phyloP scores from a whole-genome alignment of 2,113 vertebrate genomes.

The Procavia capensis region DNA sequence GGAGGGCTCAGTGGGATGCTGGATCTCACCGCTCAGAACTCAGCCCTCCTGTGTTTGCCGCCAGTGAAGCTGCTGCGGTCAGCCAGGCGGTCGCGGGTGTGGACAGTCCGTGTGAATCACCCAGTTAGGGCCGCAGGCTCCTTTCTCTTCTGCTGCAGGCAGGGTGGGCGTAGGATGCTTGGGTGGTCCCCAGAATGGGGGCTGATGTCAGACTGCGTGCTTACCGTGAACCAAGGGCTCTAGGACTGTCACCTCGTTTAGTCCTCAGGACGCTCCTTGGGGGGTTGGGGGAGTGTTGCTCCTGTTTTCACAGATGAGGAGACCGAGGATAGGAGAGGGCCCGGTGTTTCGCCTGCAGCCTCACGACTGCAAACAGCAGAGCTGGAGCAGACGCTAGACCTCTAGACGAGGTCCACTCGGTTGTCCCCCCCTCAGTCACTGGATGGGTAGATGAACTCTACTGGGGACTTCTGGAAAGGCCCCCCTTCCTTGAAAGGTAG shows the following conservation, averaged over 20 bases:
- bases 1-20: background rate
- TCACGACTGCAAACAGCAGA: too few species aligned
- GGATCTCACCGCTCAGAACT: background rate
- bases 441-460: background rate
- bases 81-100: background rate
- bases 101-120: background rate
- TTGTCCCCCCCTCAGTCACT: too few species aligned
- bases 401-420: background rate
- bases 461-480: background rate
- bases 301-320: background rate
- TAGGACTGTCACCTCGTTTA: background rate
- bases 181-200: background rate
- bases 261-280: background rate
- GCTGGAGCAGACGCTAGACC: background rate
- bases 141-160: too few species aligned
- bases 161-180: background rate
- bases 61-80: background rate
- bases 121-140: background rate
- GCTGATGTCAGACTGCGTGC: rapidly evolving
- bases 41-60: background rate
- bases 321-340: background rate
- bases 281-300: too few species aligned
- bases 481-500: background rate
- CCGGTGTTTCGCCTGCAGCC: background rate
- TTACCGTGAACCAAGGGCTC: background rate